These are phyloP conservation scores for Phthorimaea operculella DNA, from an alignment of 1,140 invertebrate species.

Conservation along the genomic window DNA sequence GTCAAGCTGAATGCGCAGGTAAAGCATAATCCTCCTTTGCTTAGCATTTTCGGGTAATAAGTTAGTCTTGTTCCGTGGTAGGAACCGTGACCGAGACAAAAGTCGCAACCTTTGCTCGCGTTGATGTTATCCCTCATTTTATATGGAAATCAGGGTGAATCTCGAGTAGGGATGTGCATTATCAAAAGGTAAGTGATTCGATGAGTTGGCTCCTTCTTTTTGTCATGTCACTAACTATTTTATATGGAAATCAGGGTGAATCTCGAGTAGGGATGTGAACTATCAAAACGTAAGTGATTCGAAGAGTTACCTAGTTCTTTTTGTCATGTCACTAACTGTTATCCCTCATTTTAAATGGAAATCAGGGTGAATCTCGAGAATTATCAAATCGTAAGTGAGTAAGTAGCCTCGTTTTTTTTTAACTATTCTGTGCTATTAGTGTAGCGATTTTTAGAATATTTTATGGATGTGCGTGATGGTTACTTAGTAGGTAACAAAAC, in stretches of 20 bases:
- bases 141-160: neutral
- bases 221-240: too few relatives aligned
- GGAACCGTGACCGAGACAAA: conserved; percentile 3
- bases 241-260: neutral
- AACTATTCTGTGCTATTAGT: too few relatives aligned
- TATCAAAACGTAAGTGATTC: neutral
- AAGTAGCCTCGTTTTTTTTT: neutral
- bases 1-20: too few relatives aligned
- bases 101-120: conserved; percentile 4
- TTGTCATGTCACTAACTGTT: too few relatives aligned
- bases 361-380: neutral
- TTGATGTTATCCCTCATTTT: conserved; percentile 1
- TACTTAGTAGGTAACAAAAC: too few relatives aligned
- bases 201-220: neutral
- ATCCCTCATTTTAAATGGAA: neutral
- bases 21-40: too few relatives aligned
- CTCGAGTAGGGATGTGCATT: neutral
- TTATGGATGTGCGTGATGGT: too few relatives aligned
- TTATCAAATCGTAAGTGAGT: neutral
- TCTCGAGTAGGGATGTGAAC: neutral
- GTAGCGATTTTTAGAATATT: too few relatives aligned
- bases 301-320: neutral
- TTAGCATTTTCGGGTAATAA: too few relatives aligned
- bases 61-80: neutral
- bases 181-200: neutral